Conservation (phyloP, 1,140 invertebrate genomes). For the Aphaenogaster rudis region DNA sequence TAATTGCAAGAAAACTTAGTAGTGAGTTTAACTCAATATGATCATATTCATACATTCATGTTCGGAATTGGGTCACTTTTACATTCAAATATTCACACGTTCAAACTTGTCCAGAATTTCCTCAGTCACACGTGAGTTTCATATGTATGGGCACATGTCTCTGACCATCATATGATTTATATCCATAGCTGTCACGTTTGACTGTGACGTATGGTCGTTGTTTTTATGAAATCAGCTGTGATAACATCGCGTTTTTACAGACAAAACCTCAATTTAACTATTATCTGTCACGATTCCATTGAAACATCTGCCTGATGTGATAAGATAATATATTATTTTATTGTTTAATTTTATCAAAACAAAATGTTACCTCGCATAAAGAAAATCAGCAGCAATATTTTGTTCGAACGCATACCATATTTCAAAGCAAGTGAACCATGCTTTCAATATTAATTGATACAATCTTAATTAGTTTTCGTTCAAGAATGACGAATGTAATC, state of each 20-base stretch:
- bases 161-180: slow-evolving; percentile 46
- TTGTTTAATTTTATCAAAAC: not conserved
- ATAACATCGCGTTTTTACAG: slow-evolving; percentile 37
- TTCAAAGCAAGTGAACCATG: slow-evolving; percentile 23
- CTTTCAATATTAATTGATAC: not conserved
- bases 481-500: not conserved
- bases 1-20: not conserved
- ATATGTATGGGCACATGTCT: slow-evolving; percentile 15
- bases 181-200: slow-evolving; percentile 31
- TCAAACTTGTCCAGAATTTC: slow-evolving; percentile 22
- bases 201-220: slow-evolving; percentile 20
- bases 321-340: not conserved
- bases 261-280: slow-evolving; percentile 24
- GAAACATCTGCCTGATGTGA: slow-evolving; percentile 7
- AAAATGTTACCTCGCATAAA: not conserved
- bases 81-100: slow-evolving; percentile 20
- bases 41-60: not conserved
- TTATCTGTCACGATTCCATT: not conserved
- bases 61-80: slow-evolving; percentile 34
- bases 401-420: not conserved
- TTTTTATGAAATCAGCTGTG: slow-evolving; percentile 28
- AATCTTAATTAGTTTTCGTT: slow-evolving; percentile 4
- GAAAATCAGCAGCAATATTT: not conserved
- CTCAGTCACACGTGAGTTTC: slow-evolving; percentile 15
- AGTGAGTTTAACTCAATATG: not conserved